Base-by-base conservation (phyloP, 2,797 vertebrate genomes). In the Geotrypetes seraphini region DNA sequence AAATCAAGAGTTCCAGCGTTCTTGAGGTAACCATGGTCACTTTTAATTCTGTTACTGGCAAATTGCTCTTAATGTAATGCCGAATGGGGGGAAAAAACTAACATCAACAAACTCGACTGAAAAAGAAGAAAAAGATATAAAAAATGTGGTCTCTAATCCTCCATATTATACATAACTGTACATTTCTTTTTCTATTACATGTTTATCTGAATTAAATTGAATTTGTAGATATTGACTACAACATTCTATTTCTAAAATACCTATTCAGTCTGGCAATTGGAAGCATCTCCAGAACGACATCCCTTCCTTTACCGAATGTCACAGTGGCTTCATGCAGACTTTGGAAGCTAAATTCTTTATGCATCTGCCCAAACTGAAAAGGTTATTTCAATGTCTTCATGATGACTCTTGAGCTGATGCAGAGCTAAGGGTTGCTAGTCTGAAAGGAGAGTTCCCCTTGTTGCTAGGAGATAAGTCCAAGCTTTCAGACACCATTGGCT, bases 381-480 rank as follows among this genome's bases (percentile, higher is more conserved):
- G 76, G 73, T 77, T 73, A 62, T 66, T 71, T 64, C 19, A 0
- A 48, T 57, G 71, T 54, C 71, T 81, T 69, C 54, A 45, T 39
- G 66, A 68, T 64, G 75, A 71, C 77, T 78, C 70, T 71, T 34
- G 60, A 79, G 75, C 73, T 67, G 59, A 63, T 28, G 69, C 61
- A 50, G 58, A 59, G 65, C 7, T 23, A 38, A 68, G 59, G 60
- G 66, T 64, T 75, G 78, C 66, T 73, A 63, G 84, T 77, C 78
- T 76, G 78, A 81, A 79, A 79, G 81, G 79, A 66, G 79, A 73
- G 66, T 72, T 72, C 71, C 66, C 24, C 63, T 62, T 70, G 89
- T 92, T 96, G 88, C 91, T 94, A 95, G 88, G 90, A 74, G 85
- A 93, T 90, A 75, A 82, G 81, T 76, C 81, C 71, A 78, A 83